Base-by-base conservation (phyloP, 1,140 invertebrate genomes). In the Nebria ingens region DNA sequence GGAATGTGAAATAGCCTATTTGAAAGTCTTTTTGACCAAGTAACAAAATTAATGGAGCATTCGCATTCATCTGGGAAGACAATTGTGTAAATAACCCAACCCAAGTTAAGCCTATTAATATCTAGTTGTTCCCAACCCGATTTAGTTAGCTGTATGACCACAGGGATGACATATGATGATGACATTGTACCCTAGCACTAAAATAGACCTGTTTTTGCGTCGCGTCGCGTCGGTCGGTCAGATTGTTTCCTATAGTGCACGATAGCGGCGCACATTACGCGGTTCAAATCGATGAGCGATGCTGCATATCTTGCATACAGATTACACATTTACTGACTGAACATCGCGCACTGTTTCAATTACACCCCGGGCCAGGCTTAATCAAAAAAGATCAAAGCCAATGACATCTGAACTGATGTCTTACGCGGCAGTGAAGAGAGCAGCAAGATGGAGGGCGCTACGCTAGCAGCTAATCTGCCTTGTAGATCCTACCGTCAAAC, bases 301-400 rank as follows among this genome's bases (percentile, higher is more conserved):
- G n/a, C 15, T 51, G 11, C 50, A 51, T 22, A 51, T 51, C 50
- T 51, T 51, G 50, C 50, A 51, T 51, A 51, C 50, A 51, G 21
- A 51, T 51, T 51, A 51, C 50, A 20, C 42, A 51, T 22, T 51
- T 51, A 51, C 2, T 20, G 40, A 9, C 25, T 34, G 25, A 34
- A n/a, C 25, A 34, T 45, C 15, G 9, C n/a, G 19, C 21, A 12
- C 50, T 17, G 21, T 51, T 51, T 51, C 50, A 20, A 20, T 51
- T 51, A 20, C 50, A 51, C 19, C 21, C 21, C 19, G 3, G 19
- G 3, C 9, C 50, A 22, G n/a, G 50, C 50, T 51, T 51, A 51
- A 51, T 51, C 50, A 51, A 22, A 51, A 51, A 51, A 51, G 50
- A 51, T 51, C 50, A 51, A 51, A 51, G 50, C 19, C 19, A 20